Evolutionary conservation across 2,888 invertebrate species (phyloP), one percentile per base, ranked within the genome.

Genomic region (Pheosia gnoma): DNA sequence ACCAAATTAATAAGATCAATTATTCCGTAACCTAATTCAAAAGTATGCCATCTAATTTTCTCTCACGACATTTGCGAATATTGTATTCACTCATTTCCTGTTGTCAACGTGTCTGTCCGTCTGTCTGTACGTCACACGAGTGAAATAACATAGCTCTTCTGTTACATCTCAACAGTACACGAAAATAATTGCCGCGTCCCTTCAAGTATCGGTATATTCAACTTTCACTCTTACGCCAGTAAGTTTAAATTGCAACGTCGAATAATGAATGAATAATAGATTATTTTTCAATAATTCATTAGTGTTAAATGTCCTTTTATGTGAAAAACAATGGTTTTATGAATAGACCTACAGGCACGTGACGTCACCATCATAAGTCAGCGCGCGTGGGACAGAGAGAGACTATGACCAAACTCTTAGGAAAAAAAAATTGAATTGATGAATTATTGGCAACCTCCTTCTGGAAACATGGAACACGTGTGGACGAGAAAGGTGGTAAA

Each of bases 61-160:
- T 37, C 37, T 37, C 2, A 25, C 25, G 25, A 58, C 58, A 49
- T 49, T 58, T 51, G 37, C 58, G 11, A 57, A 58, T 37, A 58
- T 57, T 36, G 57, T 38, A 10, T 13, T 13, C 49, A 2, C 11
- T 9, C 60, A 65, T 71, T 71, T 71, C 74, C 71, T 47, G 56
- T 13, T 74, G 75, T 68, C 72, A 63, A 58, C 52, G 25, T 52
- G 13, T 7, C 25, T 52, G 9, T n/a, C 59, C 13, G 59, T 54
- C 59, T 59, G 63, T 68, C 64, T 7, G 43, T 49, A 61, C 64
- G 74, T 73, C 63, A 62, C 55, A 70, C 59, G 61, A 54, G 59
- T 73, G 64, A 63, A 68, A 59, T 66, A 70, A 47, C 55, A 55
- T n/a, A 45, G 54, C 54, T n/a, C 59, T 45, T 54, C 59, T 66